These are phyloP conservation scores for Apostichopus parvimensis DNA, from an alignment of 35 echinoderm and acorn worm genomes.

Conservation along the genomic window DNA sequence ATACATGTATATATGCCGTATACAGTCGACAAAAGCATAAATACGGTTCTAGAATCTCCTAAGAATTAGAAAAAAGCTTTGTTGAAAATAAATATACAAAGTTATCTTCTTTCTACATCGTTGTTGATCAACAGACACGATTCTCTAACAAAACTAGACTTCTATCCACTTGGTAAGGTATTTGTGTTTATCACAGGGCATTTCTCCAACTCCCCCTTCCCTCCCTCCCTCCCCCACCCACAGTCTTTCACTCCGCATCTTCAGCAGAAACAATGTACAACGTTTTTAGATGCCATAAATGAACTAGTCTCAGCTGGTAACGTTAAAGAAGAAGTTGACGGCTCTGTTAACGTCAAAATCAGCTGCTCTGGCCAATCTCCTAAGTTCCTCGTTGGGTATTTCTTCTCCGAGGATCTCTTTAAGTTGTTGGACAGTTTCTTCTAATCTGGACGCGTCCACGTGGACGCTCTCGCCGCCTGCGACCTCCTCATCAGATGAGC, in stretches of 20 bases:
- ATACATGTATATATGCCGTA: too few species aligned
- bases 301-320: neutral
- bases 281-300: too few species aligned
- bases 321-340: constrained; percentile 64
- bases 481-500: constrained; percentile 57
- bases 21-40: too few species aligned
- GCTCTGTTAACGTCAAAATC: constrained; percentile 89
- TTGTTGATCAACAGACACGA: neutral
- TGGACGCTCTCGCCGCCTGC: neutral
- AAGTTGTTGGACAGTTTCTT: constrained; percentile 42
- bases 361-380: constrained; percentile 60
- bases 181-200: neutral
- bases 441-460: constrained; percentile 34
- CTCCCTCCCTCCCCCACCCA: neutral
- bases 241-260: neutral
- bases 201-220: neutral
- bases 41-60: neutral
- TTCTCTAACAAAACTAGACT: neutral
- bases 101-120: neutral
- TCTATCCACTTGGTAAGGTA: neutral
- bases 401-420: constrained; percentile 69
- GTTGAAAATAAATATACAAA: constrained; percentile 3
- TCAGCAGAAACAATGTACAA: neutral
- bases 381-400: constrained; percentile 59
- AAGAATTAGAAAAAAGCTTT: neutral